These are phyloP conservation scores for Plutella xylostella DNA, from an alignment of 2,888 invertebrate genomes.

Conservation along the genomic window DNA sequence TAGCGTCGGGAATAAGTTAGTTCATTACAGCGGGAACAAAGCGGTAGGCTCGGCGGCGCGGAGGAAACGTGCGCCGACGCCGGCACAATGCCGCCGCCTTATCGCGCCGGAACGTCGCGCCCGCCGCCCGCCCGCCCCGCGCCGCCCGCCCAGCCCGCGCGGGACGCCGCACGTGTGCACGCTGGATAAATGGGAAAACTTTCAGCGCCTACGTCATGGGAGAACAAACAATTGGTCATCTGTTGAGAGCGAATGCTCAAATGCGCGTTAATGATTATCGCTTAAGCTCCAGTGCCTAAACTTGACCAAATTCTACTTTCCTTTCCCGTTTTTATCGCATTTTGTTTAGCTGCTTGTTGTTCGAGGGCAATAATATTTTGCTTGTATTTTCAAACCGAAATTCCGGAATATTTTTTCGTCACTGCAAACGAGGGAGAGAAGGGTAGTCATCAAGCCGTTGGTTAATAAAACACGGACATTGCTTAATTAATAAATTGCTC, in stretches of 20 bases:
- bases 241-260: conserved; percentile 48
- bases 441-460: conserved; percentile 20
- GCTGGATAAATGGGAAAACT: conserved; percentile 69
- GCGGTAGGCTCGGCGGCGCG: conserved; percentile 59
- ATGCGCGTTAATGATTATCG: conserved; percentile 41
- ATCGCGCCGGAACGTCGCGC: conserved; percentile 60
- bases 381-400: no score
- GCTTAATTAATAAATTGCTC: conserved; percentile 36
- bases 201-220: conserved; percentile 54
- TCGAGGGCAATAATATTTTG: no score
- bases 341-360: no score
- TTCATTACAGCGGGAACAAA: conserved; percentile 65
- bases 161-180: conserved; percentile 56
- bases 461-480: conserved; percentile 27
- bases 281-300: conserved; percentile 21
- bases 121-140: conserved; percentile 18
- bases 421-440: no score
- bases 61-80: conserved; percentile 70
- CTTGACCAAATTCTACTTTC: no score
- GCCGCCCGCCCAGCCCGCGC: conserved; percentile 19
- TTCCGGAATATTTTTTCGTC: no score
- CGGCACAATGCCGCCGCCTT: conserved; percentile 62
- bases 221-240: conserved; percentile 67
- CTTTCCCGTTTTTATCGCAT: no score
- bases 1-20: conserved; percentile 65